phyloP scores from a whole-genome alignment of 2,797 vertebrate genomes.

The Hemitrygon akajei region DNA sequence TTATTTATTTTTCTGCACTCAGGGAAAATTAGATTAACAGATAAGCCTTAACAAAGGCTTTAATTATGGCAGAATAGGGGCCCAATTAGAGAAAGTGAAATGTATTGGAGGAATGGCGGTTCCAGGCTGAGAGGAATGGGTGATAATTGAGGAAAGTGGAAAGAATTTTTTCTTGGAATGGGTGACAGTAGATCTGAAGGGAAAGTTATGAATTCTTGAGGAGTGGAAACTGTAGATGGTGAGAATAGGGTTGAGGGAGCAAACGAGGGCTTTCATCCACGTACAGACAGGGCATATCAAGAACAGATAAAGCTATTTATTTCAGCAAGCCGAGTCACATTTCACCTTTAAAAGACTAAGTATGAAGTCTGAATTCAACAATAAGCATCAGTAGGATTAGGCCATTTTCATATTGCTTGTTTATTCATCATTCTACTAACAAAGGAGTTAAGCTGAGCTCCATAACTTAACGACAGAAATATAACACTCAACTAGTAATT shows the following conservation, averaged over 20 bases:
- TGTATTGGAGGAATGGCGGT: background rate
- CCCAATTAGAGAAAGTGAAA: background rate
- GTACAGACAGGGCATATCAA: background rate
- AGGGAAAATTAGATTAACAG: too few species aligned
- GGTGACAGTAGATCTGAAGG: background rate
- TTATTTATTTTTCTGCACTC: too few species aligned
- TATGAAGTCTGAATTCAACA: background rate
- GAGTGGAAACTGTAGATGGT: background rate
- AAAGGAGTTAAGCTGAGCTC: background rate
- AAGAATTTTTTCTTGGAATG: background rate
- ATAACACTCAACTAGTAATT: background rate
- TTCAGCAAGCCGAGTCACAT: background rate
- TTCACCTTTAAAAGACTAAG: background rate
- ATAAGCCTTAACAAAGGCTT: too few species aligned
- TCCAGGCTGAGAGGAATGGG: background rate
- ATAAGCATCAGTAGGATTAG: background rate
- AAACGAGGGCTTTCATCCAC: background rate
- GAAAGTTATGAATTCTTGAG: background rate
- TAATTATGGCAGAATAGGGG: background rate
- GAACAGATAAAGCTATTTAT: background rate
- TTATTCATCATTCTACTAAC: background rate
- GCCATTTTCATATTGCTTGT: background rate
- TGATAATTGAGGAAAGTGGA: background rate
- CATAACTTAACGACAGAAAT: conserved; percentile 4
- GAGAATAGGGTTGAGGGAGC: background rate